phyloP scores from a whole-genome alignment of 2,113 vertebrate genomes.

The Psilopogon haemacephalus region DNA sequence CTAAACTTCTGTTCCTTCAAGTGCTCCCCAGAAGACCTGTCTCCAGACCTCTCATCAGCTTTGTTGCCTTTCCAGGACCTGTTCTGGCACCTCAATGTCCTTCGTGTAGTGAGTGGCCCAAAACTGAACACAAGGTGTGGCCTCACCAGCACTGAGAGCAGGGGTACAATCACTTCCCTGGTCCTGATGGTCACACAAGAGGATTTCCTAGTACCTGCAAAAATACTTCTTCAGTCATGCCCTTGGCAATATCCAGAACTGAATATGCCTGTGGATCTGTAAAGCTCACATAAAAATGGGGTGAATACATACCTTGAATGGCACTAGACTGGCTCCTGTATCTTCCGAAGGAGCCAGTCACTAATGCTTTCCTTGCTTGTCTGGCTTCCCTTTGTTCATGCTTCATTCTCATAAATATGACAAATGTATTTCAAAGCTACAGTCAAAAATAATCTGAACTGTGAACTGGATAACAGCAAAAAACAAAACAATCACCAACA shows the following conservation, averaged over 20 bases:
- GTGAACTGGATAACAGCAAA: background rate
- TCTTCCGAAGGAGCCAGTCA: background rate
- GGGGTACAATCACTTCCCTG: too few relatives aligned
- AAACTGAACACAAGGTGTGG: too few relatives aligned
- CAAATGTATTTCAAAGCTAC: background rate
- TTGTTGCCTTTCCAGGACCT: too few relatives aligned
- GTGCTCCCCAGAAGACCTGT: too few relatives aligned
- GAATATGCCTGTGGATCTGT: background rate
- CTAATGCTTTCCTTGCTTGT: background rate
- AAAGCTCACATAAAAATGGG: background rate
- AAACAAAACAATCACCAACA: background rate
- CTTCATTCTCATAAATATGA: background rate
- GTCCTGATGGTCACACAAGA: too few relatives aligned
- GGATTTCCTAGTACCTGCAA: background rate
- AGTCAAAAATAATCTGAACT: background rate
- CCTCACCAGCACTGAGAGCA: too few relatives aligned
- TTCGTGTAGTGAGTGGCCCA: too few relatives aligned
- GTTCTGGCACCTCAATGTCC: too few relatives aligned
- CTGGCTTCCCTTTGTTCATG: constrained; percentile 1
- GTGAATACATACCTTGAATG: background rate
- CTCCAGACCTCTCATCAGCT: too few relatives aligned
- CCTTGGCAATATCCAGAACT: background rate
- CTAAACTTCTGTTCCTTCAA: too few relatives aligned
- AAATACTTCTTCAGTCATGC: background rate
- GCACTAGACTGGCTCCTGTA: background rate